Conservation (phyloP, 2,113 vertebrate genomes). For the Oenanthe oenanthe region DNA sequence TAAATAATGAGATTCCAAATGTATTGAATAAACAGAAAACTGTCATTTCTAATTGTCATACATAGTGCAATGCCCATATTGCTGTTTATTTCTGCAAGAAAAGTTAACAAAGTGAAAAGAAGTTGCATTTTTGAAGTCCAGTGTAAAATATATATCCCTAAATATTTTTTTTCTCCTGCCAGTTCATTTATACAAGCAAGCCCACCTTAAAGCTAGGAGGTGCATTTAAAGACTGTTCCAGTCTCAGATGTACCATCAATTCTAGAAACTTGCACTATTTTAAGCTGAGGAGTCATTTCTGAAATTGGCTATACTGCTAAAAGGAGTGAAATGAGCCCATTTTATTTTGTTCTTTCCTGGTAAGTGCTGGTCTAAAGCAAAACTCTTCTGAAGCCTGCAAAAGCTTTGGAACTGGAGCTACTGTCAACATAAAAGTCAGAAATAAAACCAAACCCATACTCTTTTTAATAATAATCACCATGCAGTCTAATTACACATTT, state of each 20-base stretch:
- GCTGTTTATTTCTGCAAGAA: conserved; percentile 27
- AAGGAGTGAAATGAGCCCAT: neutral
- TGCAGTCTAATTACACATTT: neutral
- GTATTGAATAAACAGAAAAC: conserved; percentile 42
- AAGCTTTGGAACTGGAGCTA: neutral
- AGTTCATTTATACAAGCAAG: neutral
- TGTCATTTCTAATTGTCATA: conserved; percentile 31
- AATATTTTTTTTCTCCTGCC: neutral
- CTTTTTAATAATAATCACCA: neutral
- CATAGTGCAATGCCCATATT: neutral
- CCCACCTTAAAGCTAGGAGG: neutral
- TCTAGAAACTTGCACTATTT: neutral
- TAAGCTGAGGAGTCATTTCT: neutral
- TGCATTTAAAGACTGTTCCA: neutral
- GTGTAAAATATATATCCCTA: neutral
- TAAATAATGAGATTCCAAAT: conserved; percentile 53
- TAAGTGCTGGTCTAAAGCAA: neutral
- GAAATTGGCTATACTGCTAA: neutral
- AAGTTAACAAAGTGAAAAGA: neutral
- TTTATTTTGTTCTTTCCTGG: neutral
- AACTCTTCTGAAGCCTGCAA: neutral
- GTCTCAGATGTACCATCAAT: neutral
- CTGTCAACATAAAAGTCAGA: neutral
- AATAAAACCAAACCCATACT: neutral
- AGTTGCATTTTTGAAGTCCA: neutral